Base-by-base conservation (phyloP, 2,888 invertebrate species). In the Nomada goodeniana region DNA sequence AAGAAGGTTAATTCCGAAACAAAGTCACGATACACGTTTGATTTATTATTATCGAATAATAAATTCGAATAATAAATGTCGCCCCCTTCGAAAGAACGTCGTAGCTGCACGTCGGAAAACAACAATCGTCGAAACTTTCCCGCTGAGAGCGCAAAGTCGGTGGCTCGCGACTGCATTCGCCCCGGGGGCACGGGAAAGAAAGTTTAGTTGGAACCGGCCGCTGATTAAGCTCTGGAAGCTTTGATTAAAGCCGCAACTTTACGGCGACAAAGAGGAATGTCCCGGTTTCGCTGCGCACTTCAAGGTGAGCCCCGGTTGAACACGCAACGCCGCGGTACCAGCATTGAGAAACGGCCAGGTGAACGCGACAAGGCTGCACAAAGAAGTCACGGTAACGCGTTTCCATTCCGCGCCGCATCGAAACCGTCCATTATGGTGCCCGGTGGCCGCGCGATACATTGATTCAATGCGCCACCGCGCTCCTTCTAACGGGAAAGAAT, bases 261-360 rank as follows among this genome's bases (percentile, higher is more conserved):
- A 52, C 70, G 73, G 69, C 76, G 87, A 87, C 86, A 79, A 82
- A 85, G 76, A 80, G 83, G 79, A 82, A 87, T 87, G 79, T 82
- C 72, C 76, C 76, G 71, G 67, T 76, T 72, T 78, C 69, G 53
- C 78, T 52, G 79, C 76, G 75, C 76, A 47, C 87, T 85, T 84
- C 83, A 87, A 87, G 87, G 87, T 84, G 84, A 87, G 61, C 61
- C 76, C 44, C 68, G 76, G 76, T 61, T 57, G 47, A 70, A 65
- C 86, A 86, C 86, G 86, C 87, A 84, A 87, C 55, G 74, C 64
- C 68, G 69, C 59, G 61, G 55, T 42, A 57, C 13, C 65, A 36
- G 11, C 61, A 78, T 76, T 83, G 79, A 81, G 71, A 63, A 80
- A 70, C 59, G 71, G 52, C 61, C 65, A 71, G 67, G 73, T 72